Conservation (phyloP, 1,140 invertebrate species). For the Meloidogyne exigua region DNA sequence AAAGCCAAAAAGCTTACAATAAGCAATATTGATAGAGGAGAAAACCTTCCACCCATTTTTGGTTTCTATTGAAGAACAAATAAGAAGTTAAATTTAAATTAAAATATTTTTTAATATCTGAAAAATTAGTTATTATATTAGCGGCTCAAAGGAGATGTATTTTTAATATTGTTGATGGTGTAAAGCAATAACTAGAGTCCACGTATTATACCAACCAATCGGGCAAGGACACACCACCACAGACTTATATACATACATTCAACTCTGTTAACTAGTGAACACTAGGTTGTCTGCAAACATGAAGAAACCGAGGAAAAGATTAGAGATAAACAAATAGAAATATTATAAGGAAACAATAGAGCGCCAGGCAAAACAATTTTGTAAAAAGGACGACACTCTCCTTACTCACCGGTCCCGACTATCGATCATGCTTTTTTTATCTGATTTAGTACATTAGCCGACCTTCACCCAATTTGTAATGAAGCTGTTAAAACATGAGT, state of each 20-base stretch:
- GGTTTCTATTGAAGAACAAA: background rate
- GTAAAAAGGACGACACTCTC: background rate
- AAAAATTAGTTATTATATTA: slow-evolving; percentile 3
- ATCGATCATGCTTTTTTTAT: background rate
- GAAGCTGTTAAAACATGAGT: background rate
- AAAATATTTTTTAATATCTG: background rate
- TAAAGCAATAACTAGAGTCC: background rate
- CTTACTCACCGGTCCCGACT: background rate
- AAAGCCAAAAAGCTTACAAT: background rate
- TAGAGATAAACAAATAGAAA: background rate
- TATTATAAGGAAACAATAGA: background rate
- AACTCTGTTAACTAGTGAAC: background rate
- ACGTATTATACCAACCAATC: background rate
- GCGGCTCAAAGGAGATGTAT: background rate
- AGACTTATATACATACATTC: background rate
- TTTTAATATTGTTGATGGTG: background rate
- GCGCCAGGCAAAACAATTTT: background rate
- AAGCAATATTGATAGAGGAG: background rate
- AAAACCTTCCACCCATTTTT: background rate
- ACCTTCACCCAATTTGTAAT: slow-evolving; percentile 2
- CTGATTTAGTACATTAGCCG: background rate
- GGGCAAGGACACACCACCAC: background rate
- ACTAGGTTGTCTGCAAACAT: background rate
- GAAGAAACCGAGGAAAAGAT: background rate
- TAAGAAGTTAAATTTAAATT: background rate